Percentiles rank a stretch among this genome's conserved stretches.
Evolutionary conservation across 2,113 vertebrate species (phyloP).

Genomic region (Dolichotis patagonum): DNA sequence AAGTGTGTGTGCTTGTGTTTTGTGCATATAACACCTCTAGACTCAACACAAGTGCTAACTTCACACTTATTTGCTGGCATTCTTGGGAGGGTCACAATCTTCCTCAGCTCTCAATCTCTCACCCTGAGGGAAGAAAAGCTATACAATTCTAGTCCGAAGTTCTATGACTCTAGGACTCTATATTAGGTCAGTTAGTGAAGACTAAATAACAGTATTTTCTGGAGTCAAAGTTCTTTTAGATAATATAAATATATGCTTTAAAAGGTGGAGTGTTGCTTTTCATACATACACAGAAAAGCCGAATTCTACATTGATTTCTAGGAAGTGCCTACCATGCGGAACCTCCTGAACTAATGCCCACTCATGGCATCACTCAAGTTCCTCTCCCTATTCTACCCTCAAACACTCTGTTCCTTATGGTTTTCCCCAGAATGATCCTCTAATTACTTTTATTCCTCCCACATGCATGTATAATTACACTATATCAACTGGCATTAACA

Average conservation of each 20-base stretch:
- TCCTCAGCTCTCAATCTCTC: background rate
- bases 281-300: background rate
- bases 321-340: background rate
- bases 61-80: background rate
- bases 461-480: background rate
- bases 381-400: background rate
- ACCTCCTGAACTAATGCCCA: background rate
- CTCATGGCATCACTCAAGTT: background rate
- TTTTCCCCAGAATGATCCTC: background rate
- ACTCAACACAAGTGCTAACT: background rate
- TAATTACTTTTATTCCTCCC: slow-evolving; percentile 18
- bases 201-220: background rate
- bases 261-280: slow-evolving; percentile 23
- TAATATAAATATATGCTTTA: background rate
- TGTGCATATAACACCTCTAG: background rate
- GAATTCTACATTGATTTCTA: background rate
- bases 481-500: background rate
- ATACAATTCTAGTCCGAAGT: background rate
- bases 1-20: background rate
- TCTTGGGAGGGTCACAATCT: background rate
- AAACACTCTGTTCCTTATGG: background rate
- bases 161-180: background rate
- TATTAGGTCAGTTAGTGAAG: background rate
- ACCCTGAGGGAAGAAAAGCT: background rate
- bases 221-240: background rate